These are phyloP conservation scores for Maniola jurtina DNA, from an alignment of 1,140 invertebrate genomes.

Conservation along the genomic window DNA sequence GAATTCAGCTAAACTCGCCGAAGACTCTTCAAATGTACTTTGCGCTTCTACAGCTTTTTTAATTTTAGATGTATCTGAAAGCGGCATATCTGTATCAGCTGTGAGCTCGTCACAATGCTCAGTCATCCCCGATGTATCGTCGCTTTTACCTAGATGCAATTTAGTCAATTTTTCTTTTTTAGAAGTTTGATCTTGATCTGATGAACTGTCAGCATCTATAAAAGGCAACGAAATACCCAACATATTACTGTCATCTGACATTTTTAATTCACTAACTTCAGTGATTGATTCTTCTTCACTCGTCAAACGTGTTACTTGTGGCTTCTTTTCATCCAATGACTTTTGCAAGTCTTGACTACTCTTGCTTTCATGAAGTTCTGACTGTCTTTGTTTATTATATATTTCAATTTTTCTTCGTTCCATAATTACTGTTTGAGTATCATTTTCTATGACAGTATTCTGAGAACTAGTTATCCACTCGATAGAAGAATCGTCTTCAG, in stretches of 20 bases:
- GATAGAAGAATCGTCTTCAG: constrained; percentile 70
- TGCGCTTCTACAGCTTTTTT: constrained; percentile 64
- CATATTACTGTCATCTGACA: constrained; percentile 74
- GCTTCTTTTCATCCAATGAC: constrained; percentile 54
- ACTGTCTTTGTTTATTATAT: constrained; percentile 74
- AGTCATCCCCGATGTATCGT: constrained; percentile 82
- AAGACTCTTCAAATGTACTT: constrained; percentile 75
- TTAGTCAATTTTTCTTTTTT: constrained; percentile 55
- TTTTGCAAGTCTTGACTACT: constrained; percentile 60
- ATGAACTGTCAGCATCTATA: constrained; percentile 77
- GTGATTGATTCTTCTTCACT: constrained; percentile 84
- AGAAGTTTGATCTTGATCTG: constrained; percentile 73
- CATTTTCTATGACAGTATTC: constrained; percentile 76
- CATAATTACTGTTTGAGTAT: constrained; percentile 81
- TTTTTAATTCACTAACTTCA: constrained; percentile 80
- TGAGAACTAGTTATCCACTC: constrained; percentile 73
- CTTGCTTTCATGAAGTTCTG: constrained; percentile 63
- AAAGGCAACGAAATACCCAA: constrained; percentile 67
- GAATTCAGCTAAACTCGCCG: constrained; percentile 73
- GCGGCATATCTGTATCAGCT: constrained; percentile 64
- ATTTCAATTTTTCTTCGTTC: constrained; percentile 81
- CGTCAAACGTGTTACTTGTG: constrained; percentile 74
- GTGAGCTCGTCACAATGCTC: constrained; percentile 82
- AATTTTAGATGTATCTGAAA: constrained; percentile 54
- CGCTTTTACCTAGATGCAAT: constrained; percentile 75